phyloP scores from a whole-genome alignment of 1,140 invertebrate genomes.

The Caerostris darwini region DNA sequence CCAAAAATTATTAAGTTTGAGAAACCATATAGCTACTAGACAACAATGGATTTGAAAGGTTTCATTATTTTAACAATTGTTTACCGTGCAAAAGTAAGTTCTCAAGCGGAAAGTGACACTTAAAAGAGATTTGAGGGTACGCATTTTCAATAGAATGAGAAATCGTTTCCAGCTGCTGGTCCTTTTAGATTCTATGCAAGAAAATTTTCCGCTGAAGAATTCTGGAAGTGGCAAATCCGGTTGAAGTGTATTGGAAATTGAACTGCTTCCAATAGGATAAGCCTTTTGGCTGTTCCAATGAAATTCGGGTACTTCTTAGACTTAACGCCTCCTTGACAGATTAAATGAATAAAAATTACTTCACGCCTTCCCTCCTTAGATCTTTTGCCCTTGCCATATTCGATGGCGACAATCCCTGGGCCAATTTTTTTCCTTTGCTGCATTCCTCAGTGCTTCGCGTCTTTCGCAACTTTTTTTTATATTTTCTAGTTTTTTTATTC shows the following conservation, averaged over 20 bases:
- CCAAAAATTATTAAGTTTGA: neutral
- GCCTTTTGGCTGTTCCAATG: conserved; percentile 36
- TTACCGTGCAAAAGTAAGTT: conserved; percentile 31
- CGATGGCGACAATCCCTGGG: conserved; percentile 30
- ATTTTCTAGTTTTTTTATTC: neutral
- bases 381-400: conserved; percentile 61
- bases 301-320: conserved; percentile 64
- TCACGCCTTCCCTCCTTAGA: conserved; percentile 64
- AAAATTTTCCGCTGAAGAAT: conserved; percentile 46
- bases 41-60: neutral
- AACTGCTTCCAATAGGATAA: conserved; percentile 49
- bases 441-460: neutral
- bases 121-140: neutral
- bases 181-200: neutral
- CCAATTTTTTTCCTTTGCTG: conserved; percentile 10
- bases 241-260: conserved; percentile 75
- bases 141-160: conserved; percentile 64
- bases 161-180: conserved; percentile 32
- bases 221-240: conserved; percentile 55
- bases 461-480: conserved; percentile 19
- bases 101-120: conserved; percentile 18
- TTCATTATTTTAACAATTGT: conserved; percentile 31
- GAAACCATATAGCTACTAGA: neutral
- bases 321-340: conserved; percentile 69
- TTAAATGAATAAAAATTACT: conserved; percentile 77